Evolutionary conservation across 2,113 vertebrate genomes (phyloP).

Genomic region (Geothlypis trichas): DNA sequence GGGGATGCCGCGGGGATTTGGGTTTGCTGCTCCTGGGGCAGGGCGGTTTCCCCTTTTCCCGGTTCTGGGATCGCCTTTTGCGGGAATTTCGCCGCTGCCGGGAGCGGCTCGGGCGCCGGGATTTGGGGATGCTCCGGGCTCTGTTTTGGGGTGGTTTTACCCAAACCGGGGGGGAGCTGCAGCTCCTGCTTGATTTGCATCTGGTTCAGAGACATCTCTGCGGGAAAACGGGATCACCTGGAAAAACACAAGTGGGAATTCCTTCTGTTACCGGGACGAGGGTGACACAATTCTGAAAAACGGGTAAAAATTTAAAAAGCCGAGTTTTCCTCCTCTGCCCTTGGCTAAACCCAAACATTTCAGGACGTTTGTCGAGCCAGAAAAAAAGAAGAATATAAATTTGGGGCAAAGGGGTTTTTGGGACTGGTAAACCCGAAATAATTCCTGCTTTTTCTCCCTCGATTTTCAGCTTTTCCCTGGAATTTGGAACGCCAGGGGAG

Average conservation of each 20-base stretch:
- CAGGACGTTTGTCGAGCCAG: accelerated
- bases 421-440: not conserved
- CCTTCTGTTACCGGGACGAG: not conserved
- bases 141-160: not conserved
- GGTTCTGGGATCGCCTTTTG: not conserved
- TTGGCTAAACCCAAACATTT: not conserved
- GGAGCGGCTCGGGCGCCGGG: not conserved
- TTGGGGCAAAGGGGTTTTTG: not conserved
- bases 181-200: slow-evolving; percentile 48
- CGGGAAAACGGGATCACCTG: not conserved
- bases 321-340: not conserved
- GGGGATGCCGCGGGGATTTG: not conserved
- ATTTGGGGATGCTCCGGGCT: not conserved
- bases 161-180: not conserved
- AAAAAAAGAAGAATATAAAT: not conserved
- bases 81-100: not conserved
- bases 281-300: accelerated
- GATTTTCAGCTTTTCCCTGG: not conserved
- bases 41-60: not conserved
- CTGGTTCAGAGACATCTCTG: slow-evolving; percentile 46
- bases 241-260: not conserved
- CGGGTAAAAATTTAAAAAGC: too few relatives aligned
- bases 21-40: not conserved
- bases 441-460: not conserved
- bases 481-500: not conserved